These are phyloP conservation scores for Sinocyclocheilus maitianheensis DNA, from an alignment of 2,113 vertebrate genomes.

Conservation along the genomic window DNA sequence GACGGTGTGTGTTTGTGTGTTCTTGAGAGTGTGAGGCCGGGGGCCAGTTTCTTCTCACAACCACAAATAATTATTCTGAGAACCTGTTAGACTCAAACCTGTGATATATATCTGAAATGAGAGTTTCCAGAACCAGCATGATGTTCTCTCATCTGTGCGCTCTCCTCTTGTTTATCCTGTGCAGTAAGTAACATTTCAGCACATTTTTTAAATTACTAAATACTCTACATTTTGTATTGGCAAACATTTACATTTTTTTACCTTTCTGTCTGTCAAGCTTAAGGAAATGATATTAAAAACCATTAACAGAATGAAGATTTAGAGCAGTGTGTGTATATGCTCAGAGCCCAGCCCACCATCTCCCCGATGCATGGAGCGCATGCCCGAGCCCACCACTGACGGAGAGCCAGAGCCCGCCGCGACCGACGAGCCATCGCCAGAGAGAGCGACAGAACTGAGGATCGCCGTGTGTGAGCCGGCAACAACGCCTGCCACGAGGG, in stretches of 20 bases:
- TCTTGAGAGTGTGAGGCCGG: not conserved
- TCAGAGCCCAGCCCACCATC: too few species aligned
- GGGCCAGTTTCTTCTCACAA: not conserved
- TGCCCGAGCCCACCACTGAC: too few species aligned
- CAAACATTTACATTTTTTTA: too few species aligned
- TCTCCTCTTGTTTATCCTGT: not conserved
- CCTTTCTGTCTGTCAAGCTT: not conserved
- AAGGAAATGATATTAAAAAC: not conserved
- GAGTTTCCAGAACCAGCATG: not conserved
- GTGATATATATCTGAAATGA: not conserved
- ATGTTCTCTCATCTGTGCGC: not conserved
- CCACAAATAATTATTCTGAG: not conserved
- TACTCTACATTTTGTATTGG: too few species aligned
- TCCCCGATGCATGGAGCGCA: too few species aligned
- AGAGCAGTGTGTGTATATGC: too few species aligned
- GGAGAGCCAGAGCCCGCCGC: too few species aligned
- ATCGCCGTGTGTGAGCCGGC: too few species aligned
- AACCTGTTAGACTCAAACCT: not conserved
- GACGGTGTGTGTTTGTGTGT: not conserved
- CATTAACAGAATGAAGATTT: too few species aligned
- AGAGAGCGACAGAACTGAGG: too few species aligned
- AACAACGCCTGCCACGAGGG: too few species aligned
- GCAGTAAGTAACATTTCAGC: not conserved
- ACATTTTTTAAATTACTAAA: not conserved
- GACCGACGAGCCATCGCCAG: too few species aligned